phyloP scores from a whole-genome alignment of 2,888 invertebrate species.

The Polymixis lichenea region DNA sequence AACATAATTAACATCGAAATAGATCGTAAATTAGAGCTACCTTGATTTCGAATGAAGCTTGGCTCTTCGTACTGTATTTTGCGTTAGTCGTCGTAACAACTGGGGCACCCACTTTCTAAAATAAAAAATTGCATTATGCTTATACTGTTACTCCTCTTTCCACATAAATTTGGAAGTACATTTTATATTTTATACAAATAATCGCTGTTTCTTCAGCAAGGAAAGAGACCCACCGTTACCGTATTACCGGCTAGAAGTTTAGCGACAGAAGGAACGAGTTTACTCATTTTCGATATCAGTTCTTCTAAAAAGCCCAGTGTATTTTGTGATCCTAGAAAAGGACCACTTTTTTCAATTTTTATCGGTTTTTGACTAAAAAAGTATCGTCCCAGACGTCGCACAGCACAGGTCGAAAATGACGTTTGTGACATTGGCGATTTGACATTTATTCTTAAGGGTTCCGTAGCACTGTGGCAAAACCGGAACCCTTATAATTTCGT shows the following conservation, averaged over 20 bases:
- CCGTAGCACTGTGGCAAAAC: not conserved
- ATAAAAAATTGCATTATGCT: conserved; percentile 52
- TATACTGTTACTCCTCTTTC: not conserved
- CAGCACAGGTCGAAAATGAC: conserved; percentile 63
- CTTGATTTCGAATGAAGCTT: conserved; percentile 92
- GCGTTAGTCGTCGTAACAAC: conserved; percentile 82
- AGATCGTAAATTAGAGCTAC: conserved; percentile 71
- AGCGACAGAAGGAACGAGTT: conserved; percentile 82
- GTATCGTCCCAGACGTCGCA: conserved; percentile 44
- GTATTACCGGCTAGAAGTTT: conserved; percentile 81
- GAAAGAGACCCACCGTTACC: conserved; percentile 77
- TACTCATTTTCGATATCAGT: conserved; percentile 83
- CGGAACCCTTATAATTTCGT: not conserved
- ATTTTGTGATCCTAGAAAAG: conserved; percentile 73
- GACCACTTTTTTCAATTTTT: conserved; percentile 70
- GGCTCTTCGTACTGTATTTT: conserved; percentile 91
- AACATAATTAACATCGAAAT: conserved; percentile 14
- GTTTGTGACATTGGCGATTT: conserved; percentile 60
- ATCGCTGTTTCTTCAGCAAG: conserved; percentile 30
- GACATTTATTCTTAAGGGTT: conserved; percentile 39
- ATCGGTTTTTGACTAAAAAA: conserved; percentile 29
- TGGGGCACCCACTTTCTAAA: conserved; percentile 84
- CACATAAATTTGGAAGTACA: conserved; percentile 8
- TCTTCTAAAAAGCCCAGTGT: conserved; percentile 84
- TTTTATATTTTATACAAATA: conserved; percentile 14